A percentile compares a stretch with the other conserved stretches of the same genome.
Evolutionary conservation across 2,888 invertebrate genomes (phyloP).

Genomic region (Spialia ferax): DNA sequence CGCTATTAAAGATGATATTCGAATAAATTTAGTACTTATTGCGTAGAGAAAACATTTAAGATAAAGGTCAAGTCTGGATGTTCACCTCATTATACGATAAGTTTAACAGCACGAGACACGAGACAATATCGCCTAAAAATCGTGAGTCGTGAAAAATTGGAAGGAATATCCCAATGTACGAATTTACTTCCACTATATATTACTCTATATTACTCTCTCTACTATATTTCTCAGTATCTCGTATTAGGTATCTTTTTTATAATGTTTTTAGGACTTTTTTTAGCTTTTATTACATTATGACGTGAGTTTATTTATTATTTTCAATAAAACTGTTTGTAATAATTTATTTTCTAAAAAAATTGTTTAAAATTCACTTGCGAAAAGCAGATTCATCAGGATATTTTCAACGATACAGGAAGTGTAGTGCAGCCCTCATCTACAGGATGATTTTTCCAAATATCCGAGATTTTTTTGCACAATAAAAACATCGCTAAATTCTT

Average conservation of each 20-base stretch:
- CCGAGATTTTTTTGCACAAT: not conserved
- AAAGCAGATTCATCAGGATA: too few relatives aligned
- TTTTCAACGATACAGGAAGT: too few relatives aligned
- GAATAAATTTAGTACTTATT: not conserved
- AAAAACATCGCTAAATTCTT: constrained; percentile 38
- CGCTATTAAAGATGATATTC: not conserved
- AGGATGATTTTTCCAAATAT: not conserved
- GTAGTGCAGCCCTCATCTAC: too few relatives aligned
- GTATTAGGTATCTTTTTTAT: too few relatives aligned
- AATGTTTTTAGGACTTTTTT: too few relatives aligned
- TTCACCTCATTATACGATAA: constrained; percentile 70
- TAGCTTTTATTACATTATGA: too few relatives aligned
- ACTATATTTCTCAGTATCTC: too few relatives aligned
- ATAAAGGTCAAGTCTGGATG: not conserved
- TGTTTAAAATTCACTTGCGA: too few relatives aligned
- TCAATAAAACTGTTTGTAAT: too few relatives aligned
- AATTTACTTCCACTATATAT: not conserved
- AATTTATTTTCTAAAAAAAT: too few relatives aligned
- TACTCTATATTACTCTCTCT: not conserved
- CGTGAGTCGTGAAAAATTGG: constrained; percentile 48
- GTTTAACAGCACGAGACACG: constrained; percentile 77
- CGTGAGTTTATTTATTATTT: too few relatives aligned
- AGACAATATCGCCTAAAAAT: too few relatives aligned
- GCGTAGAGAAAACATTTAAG: not conserved
- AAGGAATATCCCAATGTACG: constrained; percentile 17